phyloP scores from a whole-genome alignment of 2,888 invertebrate genomes.

The Phasia obesa region DNA sequence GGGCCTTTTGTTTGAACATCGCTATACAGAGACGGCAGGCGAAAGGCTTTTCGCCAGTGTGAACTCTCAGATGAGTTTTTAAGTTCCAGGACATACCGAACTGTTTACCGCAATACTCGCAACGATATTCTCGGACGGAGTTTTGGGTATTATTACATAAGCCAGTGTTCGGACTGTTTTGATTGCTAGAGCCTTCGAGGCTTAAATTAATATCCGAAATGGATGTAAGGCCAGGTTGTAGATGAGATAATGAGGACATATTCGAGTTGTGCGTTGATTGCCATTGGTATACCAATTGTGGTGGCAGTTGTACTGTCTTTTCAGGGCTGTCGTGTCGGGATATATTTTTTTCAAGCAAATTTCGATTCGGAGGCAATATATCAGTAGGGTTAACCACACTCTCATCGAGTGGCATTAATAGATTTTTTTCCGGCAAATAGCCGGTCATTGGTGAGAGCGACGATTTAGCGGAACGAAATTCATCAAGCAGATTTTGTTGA shows the following conservation, averaged over 20 bases:
- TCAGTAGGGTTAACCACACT: conserved; percentile 77
- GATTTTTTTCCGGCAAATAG: conserved; percentile 78
- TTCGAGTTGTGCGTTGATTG: conserved; percentile 79
- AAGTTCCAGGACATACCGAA: conserved; percentile 97
- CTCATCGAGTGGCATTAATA: conserved; percentile 76
- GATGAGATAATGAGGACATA: conserved; percentile 78
- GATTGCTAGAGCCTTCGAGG: conserved; percentile 74
- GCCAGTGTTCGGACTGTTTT: conserved; percentile 72
- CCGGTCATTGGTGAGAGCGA: conserved; percentile 89
- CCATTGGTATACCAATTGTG: conserved; percentile 83
- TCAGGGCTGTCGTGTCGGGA: conserved; percentile 86
- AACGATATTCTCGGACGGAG: conserved; percentile 92
- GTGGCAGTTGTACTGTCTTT: conserved; percentile 82
- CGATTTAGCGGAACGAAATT: conserved; percentile 87
- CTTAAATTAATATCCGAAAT: conserved; percentile 77
- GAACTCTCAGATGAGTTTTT: conserved; percentile 93
- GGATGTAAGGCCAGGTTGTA: conserved; percentile 78
- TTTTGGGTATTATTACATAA: conserved; percentile 77
- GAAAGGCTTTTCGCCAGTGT: conserved; percentile 94
- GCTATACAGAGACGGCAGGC: conserved; percentile 94
- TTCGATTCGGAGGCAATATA: conserved; percentile 77
- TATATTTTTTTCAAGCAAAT: conserved; percentile 78
- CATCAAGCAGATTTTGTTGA: conserved; percentile 89
- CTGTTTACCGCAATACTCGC: conserved; percentile 94
- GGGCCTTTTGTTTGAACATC: conserved; percentile 96